Evolutionary conservation across 1,140 invertebrate species (phyloP), one percentile per base, ranked within the genome.

Genomic region (Meteorus sp.): DNA sequence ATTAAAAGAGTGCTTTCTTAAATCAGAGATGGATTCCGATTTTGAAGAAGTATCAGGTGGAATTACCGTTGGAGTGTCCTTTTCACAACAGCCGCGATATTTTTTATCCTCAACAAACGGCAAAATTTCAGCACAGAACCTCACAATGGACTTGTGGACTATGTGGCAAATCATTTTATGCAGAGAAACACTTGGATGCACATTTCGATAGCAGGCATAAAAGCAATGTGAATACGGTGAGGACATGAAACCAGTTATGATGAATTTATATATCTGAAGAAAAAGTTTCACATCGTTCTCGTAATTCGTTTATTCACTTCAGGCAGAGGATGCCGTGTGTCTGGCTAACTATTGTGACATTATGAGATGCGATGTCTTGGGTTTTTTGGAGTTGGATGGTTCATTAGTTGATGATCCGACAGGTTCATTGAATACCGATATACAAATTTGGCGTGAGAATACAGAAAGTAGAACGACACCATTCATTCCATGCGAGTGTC

Each of bases 261-360:
- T 33, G 29, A 33, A 33, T 33, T 29, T 27, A 31, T 31, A n/a
- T n/a, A n/a, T n/a, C n/a, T n/a, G n/a, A n/a, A n/a, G n/a, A n/a
- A n/a, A n/a, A n/a, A n/a, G n/a, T n/a, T n/a, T n/a, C n/a, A n/a
- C 39, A 44, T 9, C 29, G 23, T 52, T 44, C 53, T 59, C 17
- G 60, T 60, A 33, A 61, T 61, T 31, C 17, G 60, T 8, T 37
- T 15, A 70, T 71, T n/a, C 69, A 39, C 8, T 37, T 35, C 22
- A 95, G 92, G 90, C 87, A 33, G 90, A 94, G 79, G 92, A 95
- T 73, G 88, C 92, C 45, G 88, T 96, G 64, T 97, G 94, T 75
- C 81, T 96, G 61, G 91, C 93, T 37, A 93, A 96, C 73, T 96
- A 91, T 74, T 97, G 94, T 83, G 94, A 97, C 79, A 92, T 97